Conservation (phyloP, 2,888 invertebrate species). For the Eulithis testata region DNA sequence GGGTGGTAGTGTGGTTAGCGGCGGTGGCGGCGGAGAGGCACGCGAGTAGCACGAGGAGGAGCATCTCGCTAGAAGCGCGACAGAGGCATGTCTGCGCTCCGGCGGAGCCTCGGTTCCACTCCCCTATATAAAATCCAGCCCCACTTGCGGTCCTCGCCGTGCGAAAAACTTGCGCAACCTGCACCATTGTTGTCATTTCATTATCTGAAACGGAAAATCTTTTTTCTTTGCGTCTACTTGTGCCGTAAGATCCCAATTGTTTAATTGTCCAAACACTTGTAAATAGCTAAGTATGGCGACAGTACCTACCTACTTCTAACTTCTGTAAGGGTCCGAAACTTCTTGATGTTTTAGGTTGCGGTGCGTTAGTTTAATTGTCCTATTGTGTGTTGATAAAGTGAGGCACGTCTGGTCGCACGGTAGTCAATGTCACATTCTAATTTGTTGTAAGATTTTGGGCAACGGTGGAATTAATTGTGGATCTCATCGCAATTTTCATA, state of each 20-base stretch:
- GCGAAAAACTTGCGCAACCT: conserved; percentile 77
- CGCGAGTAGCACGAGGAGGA: conserved; percentile 67
- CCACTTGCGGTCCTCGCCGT: conserved; percentile 73
- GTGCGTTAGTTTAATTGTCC: conserved; percentile 63
- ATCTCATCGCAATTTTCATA: conserved; percentile 36
- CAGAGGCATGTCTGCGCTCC: conserved; percentile 78
- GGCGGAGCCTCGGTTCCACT: conserved; percentile 67
- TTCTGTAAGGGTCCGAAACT: conserved; percentile 47
- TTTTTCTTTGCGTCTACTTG: conserved; percentile 74
- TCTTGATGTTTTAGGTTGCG: conserved; percentile 45
- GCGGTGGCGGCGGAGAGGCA: conserved; percentile 57
- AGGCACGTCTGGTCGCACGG: conserved; percentile 60
- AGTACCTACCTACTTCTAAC: conserved; percentile 41
- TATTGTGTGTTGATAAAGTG: conserved; percentile 63
- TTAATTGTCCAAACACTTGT: conserved; percentile 74
- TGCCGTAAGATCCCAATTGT: conserved; percentile 79
- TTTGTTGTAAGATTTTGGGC: conserved; percentile 57
- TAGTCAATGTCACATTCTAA: conserved; percentile 69
- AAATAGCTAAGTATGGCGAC: conserved; percentile 64
- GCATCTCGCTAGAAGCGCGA: conserved; percentile 73
- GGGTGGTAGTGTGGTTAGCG: conserved; percentile 55
- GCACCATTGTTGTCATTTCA: conserved; percentile 81
- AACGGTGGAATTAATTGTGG: conserved; percentile 52
- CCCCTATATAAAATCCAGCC: conserved; percentile 83
- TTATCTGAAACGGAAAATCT: conserved; percentile 85